phyloP scores from a whole-genome alignment of 2,113 vertebrate species.

The Istiophorus platypterus region DNA sequence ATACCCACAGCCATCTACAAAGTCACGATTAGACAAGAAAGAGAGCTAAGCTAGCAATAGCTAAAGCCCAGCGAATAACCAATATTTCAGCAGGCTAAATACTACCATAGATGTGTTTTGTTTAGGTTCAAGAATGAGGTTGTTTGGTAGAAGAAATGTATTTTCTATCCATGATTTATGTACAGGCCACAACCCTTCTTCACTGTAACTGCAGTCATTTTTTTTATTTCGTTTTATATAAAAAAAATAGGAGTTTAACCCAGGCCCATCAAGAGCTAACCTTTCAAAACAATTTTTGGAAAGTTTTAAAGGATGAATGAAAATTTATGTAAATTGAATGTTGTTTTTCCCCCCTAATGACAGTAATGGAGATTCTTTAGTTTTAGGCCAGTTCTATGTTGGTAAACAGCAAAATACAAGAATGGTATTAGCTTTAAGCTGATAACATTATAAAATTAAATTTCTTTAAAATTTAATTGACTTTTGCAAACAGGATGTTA shows the following conservation, averaged over 20 bases:
- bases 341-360: not conserved
- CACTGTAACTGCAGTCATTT: not conserved
- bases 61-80: not conserved
- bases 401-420: not conserved
- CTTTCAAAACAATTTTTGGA: not conserved
- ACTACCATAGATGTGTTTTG: not conserved
- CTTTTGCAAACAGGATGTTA: not conserved
- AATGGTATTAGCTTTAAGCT: not conserved
- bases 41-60: not conserved
- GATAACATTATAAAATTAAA: not conserved
- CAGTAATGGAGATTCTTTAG: not conserved
- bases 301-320: constrained; percentile 6
- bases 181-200: not conserved
- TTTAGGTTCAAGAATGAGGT: not conserved
- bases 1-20: not conserved
- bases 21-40: not conserved
- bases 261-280: not conserved
- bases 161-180: not conserved
- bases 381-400: not conserved
- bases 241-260: not conserved
- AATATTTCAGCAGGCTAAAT: not conserved
- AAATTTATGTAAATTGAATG: not conserved
- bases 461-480: too few relatives aligned
- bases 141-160: not conserved
- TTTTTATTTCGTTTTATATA: not conserved